Evolutionary conservation across 2,888 invertebrate genomes (phyloP), one percentile per base, ranked within the genome.

Genomic region (Drosophila austrosaltans): DNA sequence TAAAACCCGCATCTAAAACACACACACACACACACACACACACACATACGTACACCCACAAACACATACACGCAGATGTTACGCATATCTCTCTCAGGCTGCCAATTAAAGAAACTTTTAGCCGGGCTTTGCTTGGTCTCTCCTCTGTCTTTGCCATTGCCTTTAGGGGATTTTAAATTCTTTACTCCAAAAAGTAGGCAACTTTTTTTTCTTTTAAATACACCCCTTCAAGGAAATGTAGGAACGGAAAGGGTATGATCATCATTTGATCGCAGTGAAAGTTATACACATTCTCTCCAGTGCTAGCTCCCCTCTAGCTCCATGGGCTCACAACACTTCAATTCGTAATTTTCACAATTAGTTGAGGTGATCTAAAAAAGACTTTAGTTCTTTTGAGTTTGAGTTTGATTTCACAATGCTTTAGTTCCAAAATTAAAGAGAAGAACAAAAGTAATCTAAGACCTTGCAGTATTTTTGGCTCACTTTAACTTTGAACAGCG

Each of bases 61-160:
- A 64, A 56, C 63, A 40, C 12, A n/a, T 12, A 22, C 44, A 25
- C 42, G 2, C 40, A 40, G 40, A 60, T 61, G 39, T 54, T 70
- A 64, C 48, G 48, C 56, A 62, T 58, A 71, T 77, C 59, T 53
- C 71, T 62, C 59, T 56, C 71, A 57, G 63, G 64, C 66, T 69
- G 73, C 76, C 76, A 82, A 76, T 80, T 80, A 74, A 72, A 56
- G 70, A 63, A 78, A 80, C 67, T 78, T 82, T 72, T 54, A 48
- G 58, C 63, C 68, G 58, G 56, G 60, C 66, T 48, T 32, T 40
- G 39, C 39, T 40, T 39, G 20, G 40, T 25, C 39, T 42, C 25
- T 58, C 40, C 40, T 28, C 28, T 42, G 59, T 42, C 40, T 12
- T 58, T 40, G 40, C 42, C 30, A 16, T 16, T 56, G 4, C 5